Evolutionary conservation across 2,888 invertebrate species (phyloP).

Genomic region (Autographa pulchrina): DNA sequence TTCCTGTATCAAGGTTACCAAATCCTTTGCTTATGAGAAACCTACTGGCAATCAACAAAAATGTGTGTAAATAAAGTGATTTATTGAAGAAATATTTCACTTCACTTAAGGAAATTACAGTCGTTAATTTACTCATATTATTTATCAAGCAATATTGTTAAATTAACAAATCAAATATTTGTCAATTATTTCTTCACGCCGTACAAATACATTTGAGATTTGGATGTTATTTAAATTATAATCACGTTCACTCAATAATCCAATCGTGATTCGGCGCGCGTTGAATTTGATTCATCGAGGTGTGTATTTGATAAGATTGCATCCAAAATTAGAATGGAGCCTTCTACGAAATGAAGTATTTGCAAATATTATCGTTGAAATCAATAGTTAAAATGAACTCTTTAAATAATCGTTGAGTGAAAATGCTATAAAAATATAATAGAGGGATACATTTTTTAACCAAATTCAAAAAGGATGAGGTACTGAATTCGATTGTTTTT

Average conservation of each 20-base stretch:
- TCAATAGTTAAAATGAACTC: slow-evolving; percentile 43
- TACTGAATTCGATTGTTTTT: too few species aligned
- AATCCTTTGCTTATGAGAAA: too few species aligned
- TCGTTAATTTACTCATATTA: too few species aligned
- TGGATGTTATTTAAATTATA: slow-evolving; percentile 30
- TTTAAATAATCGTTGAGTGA: slow-evolving; percentile 25
- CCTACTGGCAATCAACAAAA: too few species aligned
- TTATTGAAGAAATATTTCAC: too few species aligned
- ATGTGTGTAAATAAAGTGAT: too few species aligned
- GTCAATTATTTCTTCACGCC: neutral
- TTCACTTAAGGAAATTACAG: too few species aligned
- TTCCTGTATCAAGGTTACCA: too few species aligned
- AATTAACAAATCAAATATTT: neutral
- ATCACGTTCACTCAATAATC: slow-evolving; percentile 34
- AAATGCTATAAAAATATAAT: neutral
- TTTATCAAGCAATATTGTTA: neutral
- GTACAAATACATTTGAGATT: slow-evolving; percentile 13
- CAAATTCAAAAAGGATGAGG: too few species aligned
- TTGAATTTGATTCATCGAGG: slow-evolving; percentile 31
- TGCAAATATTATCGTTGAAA: slow-evolving; percentile 27
- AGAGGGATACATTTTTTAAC: too few species aligned
- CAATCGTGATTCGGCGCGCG: slow-evolving; percentile 31
- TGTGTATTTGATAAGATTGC: slow-evolving; percentile 29
- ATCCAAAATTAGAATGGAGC: slow-evolving; percentile 20
- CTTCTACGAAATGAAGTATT: slow-evolving; percentile 35